Conservation (phyloP, 2,797 vertebrate species). For the Falco cherrug region DNA sequence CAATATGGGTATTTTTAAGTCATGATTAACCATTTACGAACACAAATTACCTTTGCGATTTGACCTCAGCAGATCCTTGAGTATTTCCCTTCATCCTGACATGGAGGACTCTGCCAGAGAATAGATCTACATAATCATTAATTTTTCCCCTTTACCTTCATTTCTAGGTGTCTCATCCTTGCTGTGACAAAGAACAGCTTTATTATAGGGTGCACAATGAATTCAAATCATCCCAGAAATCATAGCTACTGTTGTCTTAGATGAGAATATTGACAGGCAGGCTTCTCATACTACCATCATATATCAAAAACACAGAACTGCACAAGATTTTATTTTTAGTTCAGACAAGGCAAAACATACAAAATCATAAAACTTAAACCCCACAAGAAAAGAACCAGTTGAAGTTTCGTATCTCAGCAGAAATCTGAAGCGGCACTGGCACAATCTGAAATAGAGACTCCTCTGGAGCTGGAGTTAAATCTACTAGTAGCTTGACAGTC, state of each 20-base stretch:
- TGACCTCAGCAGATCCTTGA: not conserved
- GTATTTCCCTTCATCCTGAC: not conserved
- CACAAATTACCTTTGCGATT: not conserved
- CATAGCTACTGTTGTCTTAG: not conserved
- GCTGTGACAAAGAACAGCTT: not conserved
- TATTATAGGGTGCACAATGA: not conserved
- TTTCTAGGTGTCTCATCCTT: not conserved
- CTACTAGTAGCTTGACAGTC: not conserved
- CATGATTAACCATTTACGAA: not conserved
- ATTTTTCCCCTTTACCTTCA: not conserved
- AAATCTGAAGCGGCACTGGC: not conserved
- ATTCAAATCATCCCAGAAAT: not conserved
- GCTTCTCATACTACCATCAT: not conserved
- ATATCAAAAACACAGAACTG: not conserved
- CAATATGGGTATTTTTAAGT: constrained; percentile 44
- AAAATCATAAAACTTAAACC: not conserved
- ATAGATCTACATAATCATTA: not conserved
- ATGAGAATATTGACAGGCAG: not conserved
- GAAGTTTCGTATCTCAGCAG: not conserved
- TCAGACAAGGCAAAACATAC: not conserved
- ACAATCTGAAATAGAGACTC: not conserved
- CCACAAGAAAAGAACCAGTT: fast-evolving
- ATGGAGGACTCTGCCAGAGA: not conserved
- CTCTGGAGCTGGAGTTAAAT: not conserved
- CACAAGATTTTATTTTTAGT: not conserved